Base-by-base conservation (phyloP, 2,888 invertebrate species). In the Papilio protenor region DNA sequence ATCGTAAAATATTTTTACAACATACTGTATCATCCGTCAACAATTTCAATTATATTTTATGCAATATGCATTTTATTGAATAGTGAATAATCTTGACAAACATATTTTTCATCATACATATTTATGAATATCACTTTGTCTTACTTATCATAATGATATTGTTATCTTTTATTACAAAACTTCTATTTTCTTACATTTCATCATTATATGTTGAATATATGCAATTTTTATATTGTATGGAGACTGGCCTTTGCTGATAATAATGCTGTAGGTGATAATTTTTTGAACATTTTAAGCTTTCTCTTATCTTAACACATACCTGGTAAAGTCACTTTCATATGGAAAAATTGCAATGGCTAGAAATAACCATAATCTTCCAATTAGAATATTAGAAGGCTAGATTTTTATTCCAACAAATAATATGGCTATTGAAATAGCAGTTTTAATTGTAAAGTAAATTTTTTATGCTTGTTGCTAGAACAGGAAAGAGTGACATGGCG, bases 101-200 rank as follows among this genome's bases (percentile, higher is more conserved):
- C 40, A 5, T 66, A 45, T 69, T 33, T 66, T 45, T 33, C 40
- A 23, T 66, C n/a, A 69, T 21, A 11, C 1, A 12, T n/a, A 3
- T 45, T 40, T 66, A n/a, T 40, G 18, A 10, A 66, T 40, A 40
- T 66, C 33, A 33, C 64, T 66, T 61, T 27, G 40, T 66, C n/a
- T 66, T 16, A 11, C 40, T 74, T 47, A 74, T 74, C 66, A 64
- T 47, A 74, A 47, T 49, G 61, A 45, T 74, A 45, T 40, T 61
- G 61, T 66, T 40, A 66, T 66, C 66, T 52, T 18, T 71, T 59
- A 10, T 73, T 71, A 49, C 70, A 77, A 76, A 79, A 76, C 66
- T 18, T 40, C 66, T n/a, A 40, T n/a, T n/a, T 66, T n/a, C 40
- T 66, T 66, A 27, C 11, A 40, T 66, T 66, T n/a, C 66, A 66